Evolutionary conservation across 2,113 vertebrate genomes (phyloP).

Genomic region (Sinocyclocheilus grahami): DNA sequence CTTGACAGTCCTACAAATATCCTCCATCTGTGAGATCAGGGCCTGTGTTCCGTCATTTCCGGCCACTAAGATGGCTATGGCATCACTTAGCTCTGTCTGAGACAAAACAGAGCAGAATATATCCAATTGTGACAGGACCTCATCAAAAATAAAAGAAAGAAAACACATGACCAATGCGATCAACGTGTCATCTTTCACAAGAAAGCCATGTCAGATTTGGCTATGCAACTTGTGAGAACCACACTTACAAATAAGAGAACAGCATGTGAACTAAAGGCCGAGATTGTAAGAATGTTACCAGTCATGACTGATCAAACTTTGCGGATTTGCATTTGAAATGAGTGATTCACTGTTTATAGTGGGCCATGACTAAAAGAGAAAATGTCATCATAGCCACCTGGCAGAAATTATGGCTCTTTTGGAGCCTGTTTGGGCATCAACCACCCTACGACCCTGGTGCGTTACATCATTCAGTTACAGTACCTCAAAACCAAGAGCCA

Average conservation of each 20-base stretch:
- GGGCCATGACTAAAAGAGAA: slow-evolving; percentile 49
- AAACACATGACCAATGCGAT: slow-evolving; percentile 29
- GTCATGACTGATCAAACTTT: slow-evolving; percentile 54
- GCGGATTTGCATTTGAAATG: slow-evolving; percentile 68
- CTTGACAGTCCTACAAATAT: slow-evolving; percentile 82
- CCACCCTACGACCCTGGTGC: background rate
- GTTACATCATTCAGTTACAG: background rate
- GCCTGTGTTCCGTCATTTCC: slow-evolving; percentile 87
- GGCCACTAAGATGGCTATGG: slow-evolving; percentile 84
- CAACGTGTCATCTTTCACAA: slow-evolving; percentile 46
- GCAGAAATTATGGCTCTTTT: slow-evolving; percentile 42
- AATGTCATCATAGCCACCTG: slow-evolving; percentile 72
- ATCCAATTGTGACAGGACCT: background rate
- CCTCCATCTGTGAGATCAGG: slow-evolving; percentile 87
- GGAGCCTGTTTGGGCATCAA: background rate
- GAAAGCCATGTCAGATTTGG: slow-evolving; percentile 46
- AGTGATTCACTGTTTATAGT: slow-evolving; percentile 64
- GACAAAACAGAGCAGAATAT: slow-evolving; percentile 46
- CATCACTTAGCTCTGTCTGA: slow-evolving; percentile 86
- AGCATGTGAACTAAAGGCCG: slow-evolving; percentile 44
- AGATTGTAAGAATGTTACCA: slow-evolving; percentile 27
- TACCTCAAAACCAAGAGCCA: background rate
- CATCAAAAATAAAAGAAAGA: background rate
- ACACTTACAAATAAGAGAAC: slow-evolving; percentile 44
- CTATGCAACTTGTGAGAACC: slow-evolving; percentile 31